A percentile compares a stretch with the other conserved stretches of the same genome.
Evolutionary conservation across 2,797 vertebrate species (phyloP).

Genomic region (Dipus sagitta): DNA sequence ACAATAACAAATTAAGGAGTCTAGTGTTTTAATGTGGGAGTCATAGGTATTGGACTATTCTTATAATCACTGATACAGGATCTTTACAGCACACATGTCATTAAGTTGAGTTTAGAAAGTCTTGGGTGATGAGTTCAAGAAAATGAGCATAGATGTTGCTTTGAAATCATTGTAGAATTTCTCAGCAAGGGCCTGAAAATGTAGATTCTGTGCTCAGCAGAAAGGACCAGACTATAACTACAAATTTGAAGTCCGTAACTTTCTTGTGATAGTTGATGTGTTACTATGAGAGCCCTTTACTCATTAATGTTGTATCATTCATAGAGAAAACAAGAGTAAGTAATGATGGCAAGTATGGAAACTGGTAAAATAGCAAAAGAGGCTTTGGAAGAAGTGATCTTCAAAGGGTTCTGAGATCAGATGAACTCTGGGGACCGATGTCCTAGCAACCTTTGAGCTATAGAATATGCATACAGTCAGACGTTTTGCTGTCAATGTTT

Average conservation of each 20-base stretch:
- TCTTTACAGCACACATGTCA: neutral
- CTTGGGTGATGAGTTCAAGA: neutral
- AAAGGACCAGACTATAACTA: neutral
- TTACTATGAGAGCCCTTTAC: neutral
- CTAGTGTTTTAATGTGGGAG: neutral
- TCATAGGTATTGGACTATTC: neutral
- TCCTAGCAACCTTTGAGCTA: neutral
- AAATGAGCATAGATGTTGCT: neutral
- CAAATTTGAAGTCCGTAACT: neutral
- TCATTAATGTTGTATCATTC: too few species aligned
- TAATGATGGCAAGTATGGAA: neutral
- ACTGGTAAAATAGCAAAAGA: slow-evolving; percentile 8
- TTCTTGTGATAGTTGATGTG: slow-evolving; percentile 10
- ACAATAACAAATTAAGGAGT: neutral
- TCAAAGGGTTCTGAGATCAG: slow-evolving; percentile 17
- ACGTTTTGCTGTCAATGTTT: neutral
- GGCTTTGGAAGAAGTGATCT: neutral
- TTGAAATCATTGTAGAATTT: neutral
- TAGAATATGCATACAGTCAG: neutral
- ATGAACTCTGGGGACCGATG: neutral
- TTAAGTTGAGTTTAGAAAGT: neutral
- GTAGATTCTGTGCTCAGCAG: neutral
- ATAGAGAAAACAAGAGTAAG: neutral
- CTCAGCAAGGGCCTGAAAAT: neutral
- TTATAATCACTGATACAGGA: neutral